phyloP scores from a whole-genome alignment of 2,797 vertebrate species.

The Florisuga fusca region DNA sequence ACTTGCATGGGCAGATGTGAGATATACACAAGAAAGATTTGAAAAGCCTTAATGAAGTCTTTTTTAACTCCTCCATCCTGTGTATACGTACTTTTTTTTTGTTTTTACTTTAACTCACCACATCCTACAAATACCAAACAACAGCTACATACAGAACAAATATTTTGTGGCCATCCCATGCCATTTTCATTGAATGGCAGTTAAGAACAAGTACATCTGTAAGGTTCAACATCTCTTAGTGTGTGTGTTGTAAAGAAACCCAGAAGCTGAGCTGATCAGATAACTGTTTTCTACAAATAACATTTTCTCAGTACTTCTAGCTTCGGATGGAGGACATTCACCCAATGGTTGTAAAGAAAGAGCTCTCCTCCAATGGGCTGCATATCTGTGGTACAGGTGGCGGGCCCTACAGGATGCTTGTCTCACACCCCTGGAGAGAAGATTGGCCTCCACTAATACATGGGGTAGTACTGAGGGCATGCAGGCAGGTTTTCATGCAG shows the following conservation, averaged over 20 bases:
- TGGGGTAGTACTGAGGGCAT: background rate
- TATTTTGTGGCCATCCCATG: background rate
- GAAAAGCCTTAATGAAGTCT: background rate
- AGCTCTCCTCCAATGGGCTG: background rate
- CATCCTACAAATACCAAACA: background rate
- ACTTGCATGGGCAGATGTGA: background rate
- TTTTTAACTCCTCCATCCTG: background rate
- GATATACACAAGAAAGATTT: background rate
- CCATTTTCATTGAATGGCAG: background rate
- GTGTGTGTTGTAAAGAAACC: background rate
- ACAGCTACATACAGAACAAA: background rate
- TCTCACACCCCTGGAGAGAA: slow-evolving; percentile 22
- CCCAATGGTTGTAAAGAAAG: background rate
- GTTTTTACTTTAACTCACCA: background rate
- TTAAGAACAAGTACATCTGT: background rate
- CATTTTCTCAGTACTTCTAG: background rate
- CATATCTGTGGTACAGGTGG: background rate
- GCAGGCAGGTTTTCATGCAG: slow-evolving; percentile 36
- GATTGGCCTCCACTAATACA: background rate
- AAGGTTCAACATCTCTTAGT: background rate
- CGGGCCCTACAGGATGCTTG: slow-evolving; percentile 25
- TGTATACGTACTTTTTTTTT: background rate
- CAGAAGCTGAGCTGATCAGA: background rate
- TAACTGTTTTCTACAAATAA: background rate
- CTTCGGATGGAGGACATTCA: background rate